Evolutionary conservation across 2,113 vertebrate species (phyloP).

Genomic region (Phaetusa simplex): DNA sequence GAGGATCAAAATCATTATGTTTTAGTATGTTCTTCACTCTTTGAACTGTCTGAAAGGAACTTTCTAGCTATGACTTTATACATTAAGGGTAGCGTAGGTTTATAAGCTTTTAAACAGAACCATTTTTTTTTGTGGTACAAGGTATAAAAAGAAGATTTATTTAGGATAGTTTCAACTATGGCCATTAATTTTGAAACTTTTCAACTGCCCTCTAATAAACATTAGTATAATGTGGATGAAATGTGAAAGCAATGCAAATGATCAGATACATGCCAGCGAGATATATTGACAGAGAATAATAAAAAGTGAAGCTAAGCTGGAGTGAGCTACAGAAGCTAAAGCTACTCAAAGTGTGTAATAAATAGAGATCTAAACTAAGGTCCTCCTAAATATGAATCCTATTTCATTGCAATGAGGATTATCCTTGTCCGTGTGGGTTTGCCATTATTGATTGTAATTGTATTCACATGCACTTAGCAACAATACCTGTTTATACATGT

Average conservation of each 20-base stretch:
- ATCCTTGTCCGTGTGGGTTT: not conserved
- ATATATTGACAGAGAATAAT: slow-evolving; percentile 10
- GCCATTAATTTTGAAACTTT: not conserved
- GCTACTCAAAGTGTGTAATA: not conserved
- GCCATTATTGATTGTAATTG: not conserved
- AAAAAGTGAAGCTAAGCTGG: not conserved
- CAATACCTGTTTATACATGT: not conserved
- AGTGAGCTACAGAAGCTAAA: not conserved
- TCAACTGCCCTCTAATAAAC: not conserved
- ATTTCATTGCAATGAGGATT: not conserved
- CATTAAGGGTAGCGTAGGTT: not conserved
- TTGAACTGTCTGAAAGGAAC: not conserved
- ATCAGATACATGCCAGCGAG: not conserved
- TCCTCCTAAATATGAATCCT: slow-evolving; percentile 17
- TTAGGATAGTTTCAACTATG: not conserved
- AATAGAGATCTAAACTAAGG: slow-evolving; percentile 12
- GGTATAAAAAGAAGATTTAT: not conserved
- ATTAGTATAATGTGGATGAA: not conserved
- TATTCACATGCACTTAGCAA: not conserved
- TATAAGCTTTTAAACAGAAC: not conserved
- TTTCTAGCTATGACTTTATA: not conserved
- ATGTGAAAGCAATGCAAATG: not conserved
- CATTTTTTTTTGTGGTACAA: not conserved
- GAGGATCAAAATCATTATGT: not conserved
- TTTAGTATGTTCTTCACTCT: not conserved